A percentile compares a stretch with the other conserved stretches of the same genome.
Conservation (phyloP, 2,888 invertebrate species). For the Dynastes hyllus region DNA sequence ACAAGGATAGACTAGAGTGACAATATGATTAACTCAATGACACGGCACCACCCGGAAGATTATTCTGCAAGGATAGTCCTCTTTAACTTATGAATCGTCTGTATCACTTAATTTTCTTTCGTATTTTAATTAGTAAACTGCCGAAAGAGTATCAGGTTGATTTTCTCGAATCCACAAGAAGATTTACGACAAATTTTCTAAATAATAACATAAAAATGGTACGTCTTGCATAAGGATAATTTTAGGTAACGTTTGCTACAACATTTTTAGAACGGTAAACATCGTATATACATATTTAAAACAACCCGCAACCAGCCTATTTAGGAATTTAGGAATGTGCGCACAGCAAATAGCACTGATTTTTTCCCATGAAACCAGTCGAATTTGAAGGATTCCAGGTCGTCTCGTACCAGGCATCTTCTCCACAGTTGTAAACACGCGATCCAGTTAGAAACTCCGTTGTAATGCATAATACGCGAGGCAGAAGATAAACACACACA, state of each 20-base stretch:
- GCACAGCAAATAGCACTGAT: slow-evolving; percentile 28
- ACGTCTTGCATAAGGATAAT: too few species aligned
- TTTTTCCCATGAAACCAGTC: slow-evolving; percentile 25
- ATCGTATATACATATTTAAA: not conserved
- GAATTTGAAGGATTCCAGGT: slow-evolving; percentile 43
- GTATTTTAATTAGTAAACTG: too few species aligned
- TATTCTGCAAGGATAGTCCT: too few species aligned
- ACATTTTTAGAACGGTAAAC: slow-evolving; percentile 4
- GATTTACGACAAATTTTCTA: too few species aligned
- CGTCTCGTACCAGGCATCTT: slow-evolving; percentile 58
- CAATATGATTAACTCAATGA: too few species aligned
- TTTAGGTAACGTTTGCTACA: slow-evolving; percentile 1
- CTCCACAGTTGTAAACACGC: slow-evolving; percentile 55
- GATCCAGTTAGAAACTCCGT: slow-evolving; percentile 51
- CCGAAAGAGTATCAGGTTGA: too few species aligned
- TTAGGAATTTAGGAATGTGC: not conserved
- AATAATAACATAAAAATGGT: too few species aligned
- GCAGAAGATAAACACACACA: slow-evolving; percentile 12
- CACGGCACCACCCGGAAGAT: too few species aligned
- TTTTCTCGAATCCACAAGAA: too few species aligned
- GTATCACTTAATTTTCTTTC: too few species aligned
- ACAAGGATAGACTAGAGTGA: too few species aligned
- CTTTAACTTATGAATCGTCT: too few species aligned
- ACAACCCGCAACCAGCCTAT: not conserved
- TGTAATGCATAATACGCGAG: slow-evolving; percentile 39